Evolutionary conservation across 2,888 invertebrate genomes (phyloP).

Genomic region (Melitaea athalia): DNA sequence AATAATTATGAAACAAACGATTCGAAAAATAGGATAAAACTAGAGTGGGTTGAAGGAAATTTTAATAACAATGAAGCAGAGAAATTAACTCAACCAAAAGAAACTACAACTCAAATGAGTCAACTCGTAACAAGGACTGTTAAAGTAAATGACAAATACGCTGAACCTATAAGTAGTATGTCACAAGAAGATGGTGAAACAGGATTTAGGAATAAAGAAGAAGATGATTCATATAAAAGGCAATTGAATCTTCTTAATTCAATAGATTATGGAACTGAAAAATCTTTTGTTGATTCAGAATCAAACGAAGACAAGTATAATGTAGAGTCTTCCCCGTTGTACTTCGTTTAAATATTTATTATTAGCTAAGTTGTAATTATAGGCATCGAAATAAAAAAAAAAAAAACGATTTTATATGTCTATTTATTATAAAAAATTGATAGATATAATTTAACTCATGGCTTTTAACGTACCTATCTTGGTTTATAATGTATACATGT

Average conservation of each 20-base stretch:
- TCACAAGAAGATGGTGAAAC: slow-evolving; percentile 47
- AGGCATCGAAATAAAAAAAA: slow-evolving; percentile 1
- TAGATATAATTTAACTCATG: too few relatives aligned
- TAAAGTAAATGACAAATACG: slow-evolving; percentile 27
- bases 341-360: slow-evolving; percentile 42
- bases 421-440: too few relatives aligned
- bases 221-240: slow-evolving; percentile 52
- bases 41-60: slow-evolving; percentile 41
- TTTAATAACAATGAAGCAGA: slow-evolving; percentile 23
- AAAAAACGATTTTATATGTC: too few relatives aligned
- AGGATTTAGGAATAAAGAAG: slow-evolving; percentile 39
- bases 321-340: slow-evolving; percentile 51
- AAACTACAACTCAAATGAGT: slow-evolving; percentile 21
- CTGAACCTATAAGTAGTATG: slow-evolving; percentile 47
- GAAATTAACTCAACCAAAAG: slow-evolving; percentile 8
- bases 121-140: slow-evolving; percentile 22
- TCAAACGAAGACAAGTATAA: slow-evolving; percentile 50
- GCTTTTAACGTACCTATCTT: background rate
- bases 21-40: slow-evolving; percentile 25
- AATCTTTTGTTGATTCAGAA: slow-evolving; percentile 47
- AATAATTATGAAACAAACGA: slow-evolving; percentile 9
- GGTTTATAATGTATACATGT: background rate
- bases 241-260: slow-evolving; percentile 61
- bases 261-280: slow-evolving; percentile 62
- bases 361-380: background rate